phyloP scores from a whole-genome alignment of 2,888 invertebrate genomes.

The Habrosyne pyritoides region DNA sequence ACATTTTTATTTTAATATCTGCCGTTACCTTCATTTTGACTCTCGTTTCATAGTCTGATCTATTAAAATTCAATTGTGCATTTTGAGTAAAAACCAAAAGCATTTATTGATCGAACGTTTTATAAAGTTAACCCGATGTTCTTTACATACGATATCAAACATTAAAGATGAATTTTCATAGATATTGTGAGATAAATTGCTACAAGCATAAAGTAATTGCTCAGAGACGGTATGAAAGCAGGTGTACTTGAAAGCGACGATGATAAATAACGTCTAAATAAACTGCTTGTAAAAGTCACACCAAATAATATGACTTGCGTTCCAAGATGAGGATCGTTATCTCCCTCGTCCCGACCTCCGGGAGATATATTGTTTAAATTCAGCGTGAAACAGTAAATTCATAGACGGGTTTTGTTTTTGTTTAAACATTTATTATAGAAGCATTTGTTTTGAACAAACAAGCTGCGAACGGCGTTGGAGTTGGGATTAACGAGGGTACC shows the following conservation, averaged over 20 bases:
- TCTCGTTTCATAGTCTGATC: background rate
- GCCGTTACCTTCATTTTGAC: background rate
- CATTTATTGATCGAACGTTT: background rate
- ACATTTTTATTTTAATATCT: conserved; percentile 11
- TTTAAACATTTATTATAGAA: conserved; percentile 40
- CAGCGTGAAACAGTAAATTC: conserved; percentile 39
- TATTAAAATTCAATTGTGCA: background rate
- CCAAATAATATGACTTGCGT: conserved; percentile 44
- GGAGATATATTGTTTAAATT: conserved; percentile 46
- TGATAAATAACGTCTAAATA: conserved; percentile 54
- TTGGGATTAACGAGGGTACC: conserved; percentile 37
- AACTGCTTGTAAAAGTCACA: conserved; percentile 44
- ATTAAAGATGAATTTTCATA: background rate
- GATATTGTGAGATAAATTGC: background rate
- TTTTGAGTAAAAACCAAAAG: too few relatives aligned
- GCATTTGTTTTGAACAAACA: conserved; percentile 48
- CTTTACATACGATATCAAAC: background rate
- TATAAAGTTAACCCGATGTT: background rate
- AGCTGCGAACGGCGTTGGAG: conserved; percentile 26
- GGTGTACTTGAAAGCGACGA: conserved; percentile 37
- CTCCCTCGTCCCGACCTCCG: conserved; percentile 21
- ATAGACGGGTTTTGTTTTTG: conserved; percentile 45
- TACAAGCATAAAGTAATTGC: conserved; percentile 43
- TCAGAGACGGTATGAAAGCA: conserved; percentile 46
- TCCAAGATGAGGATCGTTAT: conserved; percentile 16